Conservation (phyloP, 2,888 invertebrate species). For the Tetragonula carbonaria region DNA sequence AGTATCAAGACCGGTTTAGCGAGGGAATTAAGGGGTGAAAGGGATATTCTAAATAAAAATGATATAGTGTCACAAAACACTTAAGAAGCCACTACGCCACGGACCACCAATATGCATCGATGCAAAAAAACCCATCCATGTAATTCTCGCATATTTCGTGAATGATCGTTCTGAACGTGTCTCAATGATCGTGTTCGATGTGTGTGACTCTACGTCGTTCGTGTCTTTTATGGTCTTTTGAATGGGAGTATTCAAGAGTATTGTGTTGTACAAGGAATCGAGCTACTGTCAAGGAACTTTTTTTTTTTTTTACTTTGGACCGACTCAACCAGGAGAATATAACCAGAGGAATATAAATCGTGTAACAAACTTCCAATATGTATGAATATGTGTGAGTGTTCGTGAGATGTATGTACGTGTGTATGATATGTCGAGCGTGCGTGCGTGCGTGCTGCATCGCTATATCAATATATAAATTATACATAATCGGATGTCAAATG, state of each 20-base stretch:
- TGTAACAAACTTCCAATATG: neutral
- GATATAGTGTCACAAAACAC: slow-evolving; percentile 69
- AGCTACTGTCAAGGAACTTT: slow-evolving; percentile 11
- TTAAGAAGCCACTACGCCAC: slow-evolving; percentile 78
- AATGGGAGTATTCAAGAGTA: too few relatives aligned
- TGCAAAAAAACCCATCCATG: slow-evolving; percentile 60
- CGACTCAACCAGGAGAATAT: neutral
- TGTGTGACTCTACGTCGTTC: neutral
- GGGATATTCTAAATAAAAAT: slow-evolving; percentile 66
- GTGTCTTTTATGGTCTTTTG: neutral
- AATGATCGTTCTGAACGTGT: slow-evolving; percentile 18
- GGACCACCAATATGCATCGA: slow-evolving; percentile 74
- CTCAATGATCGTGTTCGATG: slow-evolving; percentile 1
- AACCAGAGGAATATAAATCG: neutral
- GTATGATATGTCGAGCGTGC: slow-evolving; percentile 56
- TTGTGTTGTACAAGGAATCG: neutral
- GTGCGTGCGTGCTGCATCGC: slow-evolving; percentile 73
- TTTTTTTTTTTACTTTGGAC: neutral
- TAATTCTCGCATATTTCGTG: slow-evolving; percentile 31
- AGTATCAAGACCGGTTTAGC: slow-evolving; percentile 64
- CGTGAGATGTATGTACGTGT: neutral
- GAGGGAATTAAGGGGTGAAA: slow-evolving; percentile 47
- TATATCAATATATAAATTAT: slow-evolving; percentile 68
- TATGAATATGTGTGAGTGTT: neutral
- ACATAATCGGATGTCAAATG: slow-evolving; percentile 43